phyloP scores from a whole-genome alignment of 2,113 vertebrate genomes.

The Pomatorhinus ruficollis region DNA sequence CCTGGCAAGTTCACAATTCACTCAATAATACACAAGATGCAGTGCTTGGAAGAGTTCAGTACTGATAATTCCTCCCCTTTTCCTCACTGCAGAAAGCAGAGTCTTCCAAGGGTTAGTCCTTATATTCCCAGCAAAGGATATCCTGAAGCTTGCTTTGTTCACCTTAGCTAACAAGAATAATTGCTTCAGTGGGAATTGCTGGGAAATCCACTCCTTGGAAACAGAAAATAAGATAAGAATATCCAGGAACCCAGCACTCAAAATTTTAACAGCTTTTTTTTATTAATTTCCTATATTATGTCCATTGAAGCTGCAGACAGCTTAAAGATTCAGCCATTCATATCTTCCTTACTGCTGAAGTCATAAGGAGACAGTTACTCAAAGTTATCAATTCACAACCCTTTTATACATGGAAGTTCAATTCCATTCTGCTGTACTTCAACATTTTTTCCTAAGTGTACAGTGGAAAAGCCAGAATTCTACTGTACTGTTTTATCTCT shows the following conservation, averaged over 20 bases:
- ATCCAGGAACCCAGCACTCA: background rate
- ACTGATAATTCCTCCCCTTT: background rate
- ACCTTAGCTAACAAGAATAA: conserved; percentile 13
- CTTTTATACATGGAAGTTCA: background rate
- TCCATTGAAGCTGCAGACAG: background rate
- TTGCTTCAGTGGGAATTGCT: conserved; percentile 40
- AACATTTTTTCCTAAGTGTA: background rate
- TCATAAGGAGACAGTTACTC: background rate
- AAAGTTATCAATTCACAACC: background rate
- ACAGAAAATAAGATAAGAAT: background rate
- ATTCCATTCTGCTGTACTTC: background rate
- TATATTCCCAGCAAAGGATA: conserved; percentile 56
- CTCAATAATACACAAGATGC: background rate
- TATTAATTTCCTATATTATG: background rate
- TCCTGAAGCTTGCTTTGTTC: conserved; percentile 47
- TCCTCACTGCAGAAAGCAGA: background rate
- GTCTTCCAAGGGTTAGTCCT: background rate
- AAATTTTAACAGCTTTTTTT: background rate
- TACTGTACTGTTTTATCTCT: background rate
- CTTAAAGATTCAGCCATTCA: background rate
- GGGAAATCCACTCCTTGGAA: conserved; percentile 34
- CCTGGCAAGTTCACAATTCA: background rate
- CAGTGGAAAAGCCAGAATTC: background rate
- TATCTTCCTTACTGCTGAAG: background rate
- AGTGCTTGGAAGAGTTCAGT: background rate